A percentile compares a stretch with the other conserved stretches of the same genome.
These are phyloP conservation scores for Amiota communis DNA, from an alignment of 2,888 invertebrate species.

Conservation along the genomic window DNA sequence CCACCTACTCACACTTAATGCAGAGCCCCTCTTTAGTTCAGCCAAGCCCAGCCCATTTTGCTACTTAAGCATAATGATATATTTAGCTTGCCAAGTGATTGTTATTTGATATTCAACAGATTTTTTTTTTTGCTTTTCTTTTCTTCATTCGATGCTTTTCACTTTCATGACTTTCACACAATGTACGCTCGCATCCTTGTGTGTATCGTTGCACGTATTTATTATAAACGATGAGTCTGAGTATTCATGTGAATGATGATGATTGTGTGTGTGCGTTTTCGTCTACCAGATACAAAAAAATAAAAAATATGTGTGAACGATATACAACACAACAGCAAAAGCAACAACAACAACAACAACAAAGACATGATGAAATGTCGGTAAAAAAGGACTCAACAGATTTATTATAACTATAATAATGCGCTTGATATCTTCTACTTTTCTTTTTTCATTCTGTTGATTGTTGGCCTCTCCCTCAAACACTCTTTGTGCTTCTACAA, in stretches of 20 bases:
- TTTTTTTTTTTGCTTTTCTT: constrained; percentile 45
- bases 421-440: constrained; percentile 25
- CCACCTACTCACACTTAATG: background rate
- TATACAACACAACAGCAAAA: background rate
- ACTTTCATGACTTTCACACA: background rate
- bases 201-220: constrained; percentile 22
- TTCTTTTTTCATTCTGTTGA: background rate
- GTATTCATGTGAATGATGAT: background rate
- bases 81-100: constrained; percentile 66
- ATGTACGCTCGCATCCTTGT: background rate
- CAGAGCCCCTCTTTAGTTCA: constrained; percentile 36
- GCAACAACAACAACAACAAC: background rate
- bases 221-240: constrained; percentile 13
- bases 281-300: background rate
- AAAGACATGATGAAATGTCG: background rate
- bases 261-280: background rate
- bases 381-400: constrained; percentile 14
- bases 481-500: background rate
- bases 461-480: background rate
- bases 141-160: background rate
- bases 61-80: constrained; percentile 64
- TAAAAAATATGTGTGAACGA: background rate
- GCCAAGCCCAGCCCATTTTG: background rate
- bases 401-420: constrained; percentile 30
- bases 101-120: constrained; percentile 70